phyloP scores from a whole-genome alignment of 2,888 invertebrate genomes.

The Patella depressa region DNA sequence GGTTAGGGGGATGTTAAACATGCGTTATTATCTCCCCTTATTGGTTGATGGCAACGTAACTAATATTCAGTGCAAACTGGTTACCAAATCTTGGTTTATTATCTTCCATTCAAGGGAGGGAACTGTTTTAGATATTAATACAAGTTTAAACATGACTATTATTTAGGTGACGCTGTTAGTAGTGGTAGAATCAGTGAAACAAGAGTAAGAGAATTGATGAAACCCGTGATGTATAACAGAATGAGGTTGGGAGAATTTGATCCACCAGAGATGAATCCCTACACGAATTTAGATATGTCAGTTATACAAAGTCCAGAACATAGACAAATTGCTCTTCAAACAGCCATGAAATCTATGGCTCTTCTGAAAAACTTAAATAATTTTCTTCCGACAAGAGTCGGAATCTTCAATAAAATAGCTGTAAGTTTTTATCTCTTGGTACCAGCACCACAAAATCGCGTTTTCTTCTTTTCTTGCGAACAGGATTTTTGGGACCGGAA shows the following conservation, averaged over 20 bases:
- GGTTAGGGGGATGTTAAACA: no score
- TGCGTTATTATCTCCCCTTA: no score
- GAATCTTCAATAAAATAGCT: constrained; percentile 33
- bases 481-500: no score
- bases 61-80: no score
- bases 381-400: constrained; percentile 37
- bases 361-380: constrained; percentile 51
- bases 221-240: constrained; percentile 51
- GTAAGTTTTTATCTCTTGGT: constrained; percentile 18
- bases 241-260: constrained; percentile 57
- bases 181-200: constrained; percentile 41
- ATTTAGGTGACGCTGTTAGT: constrained; percentile 46
- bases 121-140: no score
- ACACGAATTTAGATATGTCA: constrained; percentile 40
- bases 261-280: constrained; percentile 60
- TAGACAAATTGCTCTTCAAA: constrained; percentile 39
- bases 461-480: no score
- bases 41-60: no score
- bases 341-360: constrained; percentile 56
- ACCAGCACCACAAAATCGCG: no score
- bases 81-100: no score
- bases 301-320: constrained; percentile 46
- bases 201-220: constrained; percentile 35
- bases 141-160: constrained; percentile 23
- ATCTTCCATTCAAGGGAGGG: no score